Evolutionary conservation across 2,888 invertebrate genomes (phyloP).

Genomic region (Polymixis lichenea): DNA sequence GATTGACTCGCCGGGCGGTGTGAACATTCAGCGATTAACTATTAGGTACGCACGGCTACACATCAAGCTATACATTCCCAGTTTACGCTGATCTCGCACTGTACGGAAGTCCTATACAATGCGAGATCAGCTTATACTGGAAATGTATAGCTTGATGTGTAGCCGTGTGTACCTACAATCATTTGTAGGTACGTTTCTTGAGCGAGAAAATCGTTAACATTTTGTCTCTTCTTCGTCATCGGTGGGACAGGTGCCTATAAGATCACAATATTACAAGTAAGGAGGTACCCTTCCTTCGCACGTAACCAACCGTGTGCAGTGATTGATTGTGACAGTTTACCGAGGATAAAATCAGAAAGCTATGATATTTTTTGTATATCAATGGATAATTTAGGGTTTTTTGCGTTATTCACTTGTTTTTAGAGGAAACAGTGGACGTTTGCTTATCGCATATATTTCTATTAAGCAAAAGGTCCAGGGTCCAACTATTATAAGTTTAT

Average conservation of each 20-base stretch:
- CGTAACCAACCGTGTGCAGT: slow-evolving; percentile 28
- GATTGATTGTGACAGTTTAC: slow-evolving; percentile 43
- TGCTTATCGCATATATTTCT: neutral
- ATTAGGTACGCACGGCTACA: too few relatives aligned
- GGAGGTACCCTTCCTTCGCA: slow-evolving; percentile 25
- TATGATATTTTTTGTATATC: too few relatives aligned
- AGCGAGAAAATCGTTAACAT: neutral
- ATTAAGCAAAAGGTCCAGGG: too few relatives aligned
- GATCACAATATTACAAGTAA: slow-evolving; percentile 36
- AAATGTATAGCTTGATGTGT: too few relatives aligned
- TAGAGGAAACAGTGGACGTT: neutral
- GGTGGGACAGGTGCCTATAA: slow-evolving; percentile 5
- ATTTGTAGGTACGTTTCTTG: neutral
- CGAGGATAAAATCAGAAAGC: slow-evolving; percentile 10
- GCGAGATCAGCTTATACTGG: too few relatives aligned
- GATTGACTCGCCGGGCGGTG: neutral
- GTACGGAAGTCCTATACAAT: too few relatives aligned
- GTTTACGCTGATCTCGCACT: too few relatives aligned
- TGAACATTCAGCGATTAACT: neutral
- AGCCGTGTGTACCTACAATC: neutral
- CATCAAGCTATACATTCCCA: too few relatives aligned
- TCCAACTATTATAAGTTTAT: too few relatives aligned
- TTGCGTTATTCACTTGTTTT: slow-evolving; percentile 2
- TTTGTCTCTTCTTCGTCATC: neutral
- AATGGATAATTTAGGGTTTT: neutral